A percentile compares a stretch with the other conserved stretches of the same genome.
Conservation (phyloP, 2,797 vertebrate species). For the Parauchenoglanis punctatus region DNA sequence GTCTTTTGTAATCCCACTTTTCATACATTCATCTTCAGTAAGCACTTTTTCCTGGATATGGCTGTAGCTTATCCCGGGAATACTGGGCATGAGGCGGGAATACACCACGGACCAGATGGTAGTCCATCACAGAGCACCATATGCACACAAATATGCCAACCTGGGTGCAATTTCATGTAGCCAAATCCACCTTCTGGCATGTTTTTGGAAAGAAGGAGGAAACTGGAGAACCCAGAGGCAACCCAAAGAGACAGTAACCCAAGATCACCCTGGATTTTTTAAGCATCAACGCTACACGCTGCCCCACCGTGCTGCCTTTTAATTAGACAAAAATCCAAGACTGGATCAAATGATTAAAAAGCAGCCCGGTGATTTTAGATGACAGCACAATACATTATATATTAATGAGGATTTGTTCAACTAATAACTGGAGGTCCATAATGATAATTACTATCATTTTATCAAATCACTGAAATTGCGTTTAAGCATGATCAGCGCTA, state of each 20-base stretch:
- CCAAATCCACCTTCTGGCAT: neutral
- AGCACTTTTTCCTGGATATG: neutral
- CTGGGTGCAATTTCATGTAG: neutral
- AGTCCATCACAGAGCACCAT: neutral
- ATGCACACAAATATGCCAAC: neutral
- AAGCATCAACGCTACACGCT: neutral
- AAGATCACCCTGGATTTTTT: neutral
- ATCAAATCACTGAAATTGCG: conserved; percentile 8
- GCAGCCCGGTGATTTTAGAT: neutral
- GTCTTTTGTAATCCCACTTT: neutral
- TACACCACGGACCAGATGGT: conserved; percentile 4
- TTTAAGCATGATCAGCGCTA: conserved; percentile 7
- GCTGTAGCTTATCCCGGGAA: neutral
- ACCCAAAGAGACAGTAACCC: neutral
- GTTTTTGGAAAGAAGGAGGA: neutral
- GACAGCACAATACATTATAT: neutral
- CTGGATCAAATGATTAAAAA: conserved; percentile 1
- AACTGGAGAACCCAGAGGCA: neutral
- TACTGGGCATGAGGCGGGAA: neutral
- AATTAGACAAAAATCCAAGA: neutral
- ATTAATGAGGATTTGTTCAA: conserved; percentile 1
- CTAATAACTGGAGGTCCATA: neutral
- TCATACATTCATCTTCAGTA: no score
- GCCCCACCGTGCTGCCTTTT: neutral
- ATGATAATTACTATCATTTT: conserved; percentile 31